Base-by-base conservation (phyloP, 1,140 invertebrate genomes). In the Lordiphosa collinella region DNA sequence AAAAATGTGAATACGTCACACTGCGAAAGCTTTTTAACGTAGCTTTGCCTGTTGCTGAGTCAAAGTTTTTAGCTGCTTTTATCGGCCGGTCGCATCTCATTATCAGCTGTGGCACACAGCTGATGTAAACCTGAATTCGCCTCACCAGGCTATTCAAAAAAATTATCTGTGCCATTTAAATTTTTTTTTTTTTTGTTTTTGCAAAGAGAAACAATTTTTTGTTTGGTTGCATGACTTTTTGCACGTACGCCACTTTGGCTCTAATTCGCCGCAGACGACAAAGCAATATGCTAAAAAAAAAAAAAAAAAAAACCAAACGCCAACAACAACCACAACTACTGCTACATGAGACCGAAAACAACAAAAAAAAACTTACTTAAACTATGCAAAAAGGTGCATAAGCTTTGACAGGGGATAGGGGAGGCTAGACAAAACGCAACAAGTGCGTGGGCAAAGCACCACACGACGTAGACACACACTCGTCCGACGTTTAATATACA, bases 231-330 rank as follows among this genome's bases (percentile, higher is more conserved):
- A 88, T 88, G 86, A 76, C 71, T 84, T 84, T 88, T 84, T 59
- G 86, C 86, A 88, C 86, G 86, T 88, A 88, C 80, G 80, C 86
- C 86, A 88, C 56, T 70, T 66, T 25, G 7, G 41, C 47, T 36
- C 6, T 52, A 32, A 57, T 69, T 74, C 65, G 59, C 64, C 52
- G 52, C 51, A 67, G 43, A 49, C 71, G 48, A 32, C 55, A 40
- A 46, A 37, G 29, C 22, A 35, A 63, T 36, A 49, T 29, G 46
- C 31, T 37, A 50, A 48, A 40, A 56, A 29, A 46, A n/a, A n/a
- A n/a, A n/a, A n/a, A n/a, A n/a, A n/a, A n/a, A n/a, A n/a, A n/a
- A n/a, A n/a, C n/a, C 54, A 47, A 62, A 22, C 18, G 6, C 46
- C 34, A 48, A 37, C 16, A 55, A 35, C 36, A 44, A 46, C 22